Percentiles rank a stretch among this genome's conserved stretches.
Conservation (phyloP, 2,113 vertebrate species). For the Brienomyrus brachyistius region DNA sequence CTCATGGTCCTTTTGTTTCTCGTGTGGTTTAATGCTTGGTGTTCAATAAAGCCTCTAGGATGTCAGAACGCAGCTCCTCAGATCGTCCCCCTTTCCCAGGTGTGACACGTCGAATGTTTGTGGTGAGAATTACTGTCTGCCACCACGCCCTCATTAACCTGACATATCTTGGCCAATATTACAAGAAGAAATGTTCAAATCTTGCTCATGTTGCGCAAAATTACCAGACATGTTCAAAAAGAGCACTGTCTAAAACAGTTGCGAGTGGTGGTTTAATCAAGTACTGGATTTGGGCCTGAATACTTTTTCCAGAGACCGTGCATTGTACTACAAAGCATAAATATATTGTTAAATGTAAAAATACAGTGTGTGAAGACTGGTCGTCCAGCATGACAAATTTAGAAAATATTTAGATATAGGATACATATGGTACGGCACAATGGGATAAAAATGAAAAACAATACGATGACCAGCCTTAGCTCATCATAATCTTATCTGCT, state of each 20-base stretch:
- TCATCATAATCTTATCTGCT: slow-evolving; percentile 18
- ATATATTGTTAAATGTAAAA: neutral
- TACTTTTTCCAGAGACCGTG: neutral
- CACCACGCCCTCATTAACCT: too few relatives aligned
- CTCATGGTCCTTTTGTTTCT: neutral
- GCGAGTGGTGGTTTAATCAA: neutral
- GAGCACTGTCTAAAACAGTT: neutral
- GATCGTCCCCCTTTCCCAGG: neutral
- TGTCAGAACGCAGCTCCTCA: neutral
- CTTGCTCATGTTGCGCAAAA: neutral
- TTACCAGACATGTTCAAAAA: neutral
- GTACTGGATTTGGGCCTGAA: neutral
- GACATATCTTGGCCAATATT: too few relatives aligned
- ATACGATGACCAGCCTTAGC: neutral
- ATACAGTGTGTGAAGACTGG: neutral
- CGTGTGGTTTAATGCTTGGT: neutral
- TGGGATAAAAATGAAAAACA: neutral
- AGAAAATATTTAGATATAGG: neutral
- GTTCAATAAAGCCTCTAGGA: neutral
- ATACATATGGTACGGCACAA: neutral
- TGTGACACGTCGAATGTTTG: neutral
- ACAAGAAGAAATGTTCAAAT: neutral
- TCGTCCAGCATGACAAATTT: neutral
- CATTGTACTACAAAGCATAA: neutral
- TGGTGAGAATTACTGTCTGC: neutral